Percentiles rank a stretch among this genome's conserved stretches.
phyloP scores from a whole-genome alignment of 1,140 invertebrate species.

The Bombus affinis region DNA sequence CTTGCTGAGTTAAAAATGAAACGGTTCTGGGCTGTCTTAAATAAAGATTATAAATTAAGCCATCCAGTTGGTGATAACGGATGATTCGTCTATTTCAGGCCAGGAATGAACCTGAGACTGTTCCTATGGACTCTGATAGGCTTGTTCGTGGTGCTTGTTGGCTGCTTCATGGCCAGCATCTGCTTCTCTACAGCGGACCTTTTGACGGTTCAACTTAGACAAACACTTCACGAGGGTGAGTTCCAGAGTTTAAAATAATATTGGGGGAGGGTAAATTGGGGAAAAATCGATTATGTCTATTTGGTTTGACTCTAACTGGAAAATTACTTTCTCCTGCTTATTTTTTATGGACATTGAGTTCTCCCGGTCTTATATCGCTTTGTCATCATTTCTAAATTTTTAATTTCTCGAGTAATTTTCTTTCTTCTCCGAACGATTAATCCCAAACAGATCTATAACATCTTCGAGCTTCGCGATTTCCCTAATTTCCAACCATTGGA shows the following conservation, averaged over 20 bases:
- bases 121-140: constrained; percentile 38
- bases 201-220: constrained; percentile 33
- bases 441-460: background rate
- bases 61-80: background rate
- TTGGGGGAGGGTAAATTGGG: background rate
- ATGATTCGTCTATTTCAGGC: constrained; percentile 32
- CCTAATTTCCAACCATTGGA: no score
- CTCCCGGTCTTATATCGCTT: no score
- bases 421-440: background rate
- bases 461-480: background rate
- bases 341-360: background rate
- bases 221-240: constrained; percentile 36
- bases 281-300: background rate
- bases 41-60: constrained; percentile 33
- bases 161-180: constrained; percentile 47
- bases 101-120: constrained; percentile 50
- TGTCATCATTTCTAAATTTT: no score
- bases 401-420: no score
- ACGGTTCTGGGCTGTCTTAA: background rate
- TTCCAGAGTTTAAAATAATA: no score
- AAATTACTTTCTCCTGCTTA: background rate
- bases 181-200: constrained; percentile 42
- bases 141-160: constrained; percentile 10
- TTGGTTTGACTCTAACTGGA: background rate
- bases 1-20: background rate